phyloP scores from a whole-genome alignment of 2,888 invertebrate genomes.

The Monoplex corrugatus region DNA sequence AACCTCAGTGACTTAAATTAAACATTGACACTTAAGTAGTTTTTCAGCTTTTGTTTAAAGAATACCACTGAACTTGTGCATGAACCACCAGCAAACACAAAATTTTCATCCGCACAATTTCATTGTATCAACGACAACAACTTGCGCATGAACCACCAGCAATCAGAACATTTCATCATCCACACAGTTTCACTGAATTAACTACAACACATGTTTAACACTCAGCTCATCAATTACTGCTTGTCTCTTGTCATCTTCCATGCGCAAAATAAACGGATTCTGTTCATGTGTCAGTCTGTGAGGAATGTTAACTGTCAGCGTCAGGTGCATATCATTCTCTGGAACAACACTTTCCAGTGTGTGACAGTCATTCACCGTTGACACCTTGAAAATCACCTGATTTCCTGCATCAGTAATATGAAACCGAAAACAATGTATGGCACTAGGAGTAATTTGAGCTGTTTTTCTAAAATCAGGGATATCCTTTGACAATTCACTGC shows the following conservation, averaged over 20 bases:
- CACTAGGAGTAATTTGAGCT: slow-evolving; percentile 69
- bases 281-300: slow-evolving; percentile 60
- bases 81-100: too few species aligned
- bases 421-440: slow-evolving; percentile 71
- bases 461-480: slow-evolving; percentile 61
- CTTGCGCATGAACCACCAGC: too few species aligned
- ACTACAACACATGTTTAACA: slow-evolving; percentile 62
- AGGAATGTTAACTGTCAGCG: slow-evolving; percentile 64
- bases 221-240: slow-evolving; percentile 76
- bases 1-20: too few species aligned
- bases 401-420: slow-evolving; percentile 67
- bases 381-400: slow-evolving; percentile 68
- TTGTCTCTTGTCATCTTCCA: slow-evolving; percentile 73
- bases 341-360: slow-evolving; percentile 70
- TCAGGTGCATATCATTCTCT: slow-evolving; percentile 63
- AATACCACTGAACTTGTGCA: too few species aligned
- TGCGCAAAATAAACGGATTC: slow-evolving; percentile 73
- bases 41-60: too few species aligned
- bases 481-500: slow-evolving; percentile 61
- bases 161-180: too few species aligned
- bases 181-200: neutral
- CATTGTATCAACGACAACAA: too few species aligned
- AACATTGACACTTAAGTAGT: too few species aligned
- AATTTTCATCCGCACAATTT: too few species aligned
- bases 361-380: slow-evolving; percentile 70